phyloP scores from a whole-genome alignment of 1,140 invertebrate genomes.

The Zaprionus tsacasi region DNA sequence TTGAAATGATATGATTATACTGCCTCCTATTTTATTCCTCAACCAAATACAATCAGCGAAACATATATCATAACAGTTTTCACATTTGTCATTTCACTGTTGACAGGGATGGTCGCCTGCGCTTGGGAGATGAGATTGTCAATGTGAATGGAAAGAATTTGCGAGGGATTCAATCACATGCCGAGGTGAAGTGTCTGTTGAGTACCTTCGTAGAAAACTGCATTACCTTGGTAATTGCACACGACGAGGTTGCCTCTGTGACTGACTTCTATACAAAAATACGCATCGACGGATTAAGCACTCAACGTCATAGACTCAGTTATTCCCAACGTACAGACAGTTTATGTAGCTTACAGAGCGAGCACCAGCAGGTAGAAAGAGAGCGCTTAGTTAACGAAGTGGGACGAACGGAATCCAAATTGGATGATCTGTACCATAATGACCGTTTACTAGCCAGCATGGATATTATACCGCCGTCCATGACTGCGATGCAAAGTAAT shows the following conservation, averaged over 20 bases:
- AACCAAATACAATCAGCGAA: too few species aligned
- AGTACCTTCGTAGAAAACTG: slow-evolving; percentile 84
- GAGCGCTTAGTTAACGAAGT: slow-evolving; percentile 1
- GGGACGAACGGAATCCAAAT: slow-evolving; percentile 1
- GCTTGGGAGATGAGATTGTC: slow-evolving; percentile 93
- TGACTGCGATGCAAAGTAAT: slow-evolving; percentile 77
- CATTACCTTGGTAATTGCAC: slow-evolving; percentile 87
- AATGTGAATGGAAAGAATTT: slow-evolving; percentile 93
- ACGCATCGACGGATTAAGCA: slow-evolving; percentile 71
- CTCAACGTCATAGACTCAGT: slow-evolving; percentile 66
- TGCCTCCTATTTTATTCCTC: neutral
- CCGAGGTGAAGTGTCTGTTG: slow-evolving; percentile 85
- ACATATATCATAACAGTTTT: neutral
- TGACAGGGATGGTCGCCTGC: slow-evolving; percentile 90
- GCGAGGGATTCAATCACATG: slow-evolving; percentile 89
- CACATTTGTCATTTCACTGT: neutral
- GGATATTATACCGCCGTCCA: slow-evolving; percentile 69
- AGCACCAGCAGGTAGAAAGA: slow-evolving; percentile 57
- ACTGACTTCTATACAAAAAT: slow-evolving; percentile 83
- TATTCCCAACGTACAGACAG: slow-evolving; percentile 80
- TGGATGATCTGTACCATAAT: slow-evolving; percentile 59
- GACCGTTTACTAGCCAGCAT: slow-evolving; percentile 72
- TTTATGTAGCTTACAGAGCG: slow-evolving; percentile 70
- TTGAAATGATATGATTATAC: neutral
- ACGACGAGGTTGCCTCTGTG: slow-evolving; percentile 84